Evolutionary conservation across 2,888 invertebrate genomes (phyloP).

Genomic region (Oegoconia quadripuncta): DNA sequence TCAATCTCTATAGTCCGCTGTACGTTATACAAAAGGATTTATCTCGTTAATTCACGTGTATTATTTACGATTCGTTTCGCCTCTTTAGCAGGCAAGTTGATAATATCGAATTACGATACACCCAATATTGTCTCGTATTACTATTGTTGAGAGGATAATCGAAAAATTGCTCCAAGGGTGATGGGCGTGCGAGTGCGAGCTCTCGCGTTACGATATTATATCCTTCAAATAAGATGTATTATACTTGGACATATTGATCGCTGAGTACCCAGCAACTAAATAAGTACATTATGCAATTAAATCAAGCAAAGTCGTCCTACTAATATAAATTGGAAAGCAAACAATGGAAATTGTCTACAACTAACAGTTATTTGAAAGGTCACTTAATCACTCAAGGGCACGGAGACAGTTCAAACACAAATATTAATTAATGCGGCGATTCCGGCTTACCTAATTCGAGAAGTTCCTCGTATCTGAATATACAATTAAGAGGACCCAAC

Average conservation of each 20-base stretch:
- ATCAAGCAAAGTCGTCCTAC: conserved; percentile 35
- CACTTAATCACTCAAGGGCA: conserved; percentile 71
- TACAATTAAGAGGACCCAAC: conserved; percentile 59
- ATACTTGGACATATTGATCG: no score
- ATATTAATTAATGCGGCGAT: conserved; percentile 74
- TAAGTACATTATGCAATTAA: conserved; percentile 24
- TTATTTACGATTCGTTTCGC: conserved; percentile 71
- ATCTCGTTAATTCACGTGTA: conserved; percentile 66
- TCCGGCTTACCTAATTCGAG: conserved; percentile 69
- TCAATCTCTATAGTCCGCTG: conserved; percentile 31
- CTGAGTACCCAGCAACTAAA: background rate
- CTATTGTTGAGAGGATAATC: conserved; percentile 55
- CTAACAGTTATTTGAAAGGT: conserved; percentile 67
- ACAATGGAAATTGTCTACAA: conserved; percentile 59
- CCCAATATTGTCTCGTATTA: conserved; percentile 68
- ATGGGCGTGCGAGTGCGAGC: conserved; percentile 8
- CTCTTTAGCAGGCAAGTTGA: conserved; percentile 57
- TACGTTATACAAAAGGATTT: conserved; percentile 53
- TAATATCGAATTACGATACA: conserved; percentile 68
- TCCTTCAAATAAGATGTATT: no score
- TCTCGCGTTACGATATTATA: conserved; percentile 5
- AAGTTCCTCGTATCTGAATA: conserved; percentile 70
- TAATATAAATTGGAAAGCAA: conserved; percentile 50
- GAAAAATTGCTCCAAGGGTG: conserved; percentile 29
- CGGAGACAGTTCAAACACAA: conserved; percentile 71